Evolutionary conservation across 1,140 invertebrate genomes (phyloP).

Genomic region (Pomacea maculata): DNA sequence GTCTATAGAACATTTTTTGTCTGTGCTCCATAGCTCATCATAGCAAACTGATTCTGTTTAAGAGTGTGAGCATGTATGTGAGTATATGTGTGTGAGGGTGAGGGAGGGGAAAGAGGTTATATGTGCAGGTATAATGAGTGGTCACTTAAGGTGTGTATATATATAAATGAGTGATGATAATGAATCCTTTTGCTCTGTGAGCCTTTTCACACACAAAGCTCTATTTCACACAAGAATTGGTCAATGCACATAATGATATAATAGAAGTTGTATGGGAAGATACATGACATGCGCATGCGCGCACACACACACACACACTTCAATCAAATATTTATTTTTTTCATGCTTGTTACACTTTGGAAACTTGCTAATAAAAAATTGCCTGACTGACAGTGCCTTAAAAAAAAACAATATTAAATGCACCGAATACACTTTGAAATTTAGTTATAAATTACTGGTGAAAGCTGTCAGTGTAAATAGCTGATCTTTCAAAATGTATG

Average conservation of each 20-base stretch:
- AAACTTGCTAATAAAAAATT: no score
- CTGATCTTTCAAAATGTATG: no score
- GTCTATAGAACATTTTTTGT: no score
- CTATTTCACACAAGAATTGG: background rate
- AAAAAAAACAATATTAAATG: no score
- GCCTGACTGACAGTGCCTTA: no score
- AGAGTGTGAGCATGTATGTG: background rate
- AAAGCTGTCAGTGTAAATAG: no score
- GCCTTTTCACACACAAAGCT: background rate
- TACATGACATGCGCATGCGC: background rate
- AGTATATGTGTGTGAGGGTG: background rate
- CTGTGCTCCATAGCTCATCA: no score
- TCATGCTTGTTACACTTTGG: no score
- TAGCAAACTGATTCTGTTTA: background rate
- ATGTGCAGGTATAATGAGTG: background rate
- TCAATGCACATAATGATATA: background rate
- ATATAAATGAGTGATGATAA: background rate
- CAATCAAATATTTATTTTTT: no score
- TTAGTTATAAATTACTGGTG: no score
- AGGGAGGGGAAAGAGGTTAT: background rate
- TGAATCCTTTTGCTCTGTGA: background rate
- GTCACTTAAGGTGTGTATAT: background rate
- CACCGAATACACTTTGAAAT: no score
- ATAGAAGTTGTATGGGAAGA: background rate
- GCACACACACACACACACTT: constrained; percentile 13